Base-by-base conservation (phyloP, 2,888 invertebrate genomes). In the Lepidocyrtinus sp. region DNA sequence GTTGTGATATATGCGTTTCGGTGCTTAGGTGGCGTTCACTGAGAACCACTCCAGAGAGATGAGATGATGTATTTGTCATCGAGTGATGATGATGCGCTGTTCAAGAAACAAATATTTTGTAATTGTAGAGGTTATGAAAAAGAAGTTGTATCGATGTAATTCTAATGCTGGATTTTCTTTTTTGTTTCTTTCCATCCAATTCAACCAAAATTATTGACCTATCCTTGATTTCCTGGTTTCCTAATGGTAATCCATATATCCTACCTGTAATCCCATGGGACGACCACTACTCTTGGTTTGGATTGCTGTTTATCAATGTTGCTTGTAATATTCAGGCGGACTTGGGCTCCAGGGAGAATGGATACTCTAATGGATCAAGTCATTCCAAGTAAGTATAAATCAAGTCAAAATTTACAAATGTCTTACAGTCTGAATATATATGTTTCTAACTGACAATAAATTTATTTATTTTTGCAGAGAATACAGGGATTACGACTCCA, bases 381-480 rank as follows among this genome's bases (percentile, higher is more conserved):
- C 83, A 74, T 61, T 75, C 81, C 61, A 82, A 69, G 81, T 81
- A 76, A 64, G 74, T 68, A 0, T n/a, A 12, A 36, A 7, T 50
- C 15, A 50, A n/a, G n/a, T n/a, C n/a, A n/a, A n/a, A n/a, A n/a
- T n/a, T n/a, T n/a, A n/a, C n/a, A n/a, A 59, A 1, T n/a, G 63
- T 80, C 22, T 55, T 62, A n/a, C n/a, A n/a, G n/a, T n/a, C n/a
- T n/a, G n/a, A n/a, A n/a, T n/a, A 17, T 21, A 25, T 19, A 21
- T 26, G 26, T 24, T 65, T 45, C 19, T 75, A 1, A 50, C 65
- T 65, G 15, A 63, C 3, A 67, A 67, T 17, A 26, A n/a, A 67
- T 2, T 15, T 7, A 55, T 22, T 59, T 55, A 25, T 75, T 75
- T 70, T 81, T 91, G 91, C 75, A 90, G 90, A 85, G 93, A 92